A percentile compares a stretch with the other conserved stretches of the same genome.
These are phyloP conservation scores for Cygnus olor DNA, from an alignment of 2,797 vertebrate genomes.

Conservation along the genomic window DNA sequence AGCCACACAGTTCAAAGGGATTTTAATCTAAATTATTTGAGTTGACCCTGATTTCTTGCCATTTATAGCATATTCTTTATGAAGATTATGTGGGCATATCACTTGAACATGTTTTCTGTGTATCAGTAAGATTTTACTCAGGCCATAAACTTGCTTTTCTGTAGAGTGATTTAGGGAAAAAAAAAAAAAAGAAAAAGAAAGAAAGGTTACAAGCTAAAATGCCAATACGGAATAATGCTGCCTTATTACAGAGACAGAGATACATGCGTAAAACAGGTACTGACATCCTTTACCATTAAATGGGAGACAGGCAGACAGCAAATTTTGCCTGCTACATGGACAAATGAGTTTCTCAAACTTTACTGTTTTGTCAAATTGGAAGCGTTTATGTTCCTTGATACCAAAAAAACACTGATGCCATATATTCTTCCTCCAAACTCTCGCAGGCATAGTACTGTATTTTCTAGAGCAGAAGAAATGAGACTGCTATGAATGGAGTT, in stretches of 20 bases:
- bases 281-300: background rate
- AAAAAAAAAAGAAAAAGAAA: too few species aligned
- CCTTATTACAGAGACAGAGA: background rate
- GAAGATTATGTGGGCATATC: background rate
- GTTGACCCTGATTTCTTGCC: slow-evolving; percentile 27
- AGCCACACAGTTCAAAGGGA: slow-evolving; percentile 34
- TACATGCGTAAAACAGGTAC: background rate
- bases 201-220: background rate
- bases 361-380: background rate
- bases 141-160: background rate
- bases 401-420: background rate
- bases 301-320: background rate
- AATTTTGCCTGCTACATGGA: background rate
- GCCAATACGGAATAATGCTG: background rate
- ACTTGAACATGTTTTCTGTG: background rate
- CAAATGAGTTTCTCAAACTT: background rate
- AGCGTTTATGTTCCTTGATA: background rate
- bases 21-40: slow-evolving; percentile 21
- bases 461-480: background rate
- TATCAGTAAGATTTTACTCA: background rate
- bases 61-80: background rate
- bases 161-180: background rate
- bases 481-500: background rate
- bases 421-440: background rate
- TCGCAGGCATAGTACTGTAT: background rate